Percentiles rank a stretch among this genome's conserved stretches.
Conservation (phyloP, 2,888 invertebrate genomes). For the Bimastos eiseni region DNA sequence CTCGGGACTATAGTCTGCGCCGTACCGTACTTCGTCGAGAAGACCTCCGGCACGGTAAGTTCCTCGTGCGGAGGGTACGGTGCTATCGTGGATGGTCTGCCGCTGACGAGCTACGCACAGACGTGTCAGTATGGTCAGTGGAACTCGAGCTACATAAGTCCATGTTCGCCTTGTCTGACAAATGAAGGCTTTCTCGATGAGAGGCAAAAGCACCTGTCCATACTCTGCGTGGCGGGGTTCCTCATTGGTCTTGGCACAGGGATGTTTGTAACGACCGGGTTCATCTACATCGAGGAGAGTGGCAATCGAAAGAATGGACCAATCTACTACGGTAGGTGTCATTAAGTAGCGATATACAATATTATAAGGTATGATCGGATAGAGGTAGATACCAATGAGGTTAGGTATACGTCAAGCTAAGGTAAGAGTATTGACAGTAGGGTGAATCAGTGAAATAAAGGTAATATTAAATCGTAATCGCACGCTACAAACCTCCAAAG, state of each 20-base stretch:
- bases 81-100: background rate
- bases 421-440: too few relatives aligned
- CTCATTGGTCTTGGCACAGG: constrained; percentile 35
- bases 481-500: too few relatives aligned
- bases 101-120: background rate
- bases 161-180: background rate
- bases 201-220: background rate
- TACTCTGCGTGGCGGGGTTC: constrained; percentile 34
- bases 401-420: too few relatives aligned
- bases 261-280: constrained; percentile 33
- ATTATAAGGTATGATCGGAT: too few relatives aligned
- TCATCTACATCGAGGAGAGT: constrained; percentile 40
- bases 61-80: background rate
- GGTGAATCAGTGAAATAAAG: too few relatives aligned
- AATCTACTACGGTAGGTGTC: constrained; percentile 36
- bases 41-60: background rate
- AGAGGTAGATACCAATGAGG: too few relatives aligned
- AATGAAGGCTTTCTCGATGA: background rate
- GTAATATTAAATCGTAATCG: too few relatives aligned
- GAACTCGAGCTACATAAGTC: background rate
- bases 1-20: constrained; percentile 33
- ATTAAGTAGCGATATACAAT: too few relatives aligned
- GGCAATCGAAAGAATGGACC: constrained; percentile 24
- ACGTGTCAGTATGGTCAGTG: constrained; percentile 18
- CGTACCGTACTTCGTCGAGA: constrained; percentile 31